Percentiles rank a stretch among this genome's conserved stretches.
Conservation (phyloP, 2,888 invertebrate genomes). For the Pomacea canaliculata region DNA sequence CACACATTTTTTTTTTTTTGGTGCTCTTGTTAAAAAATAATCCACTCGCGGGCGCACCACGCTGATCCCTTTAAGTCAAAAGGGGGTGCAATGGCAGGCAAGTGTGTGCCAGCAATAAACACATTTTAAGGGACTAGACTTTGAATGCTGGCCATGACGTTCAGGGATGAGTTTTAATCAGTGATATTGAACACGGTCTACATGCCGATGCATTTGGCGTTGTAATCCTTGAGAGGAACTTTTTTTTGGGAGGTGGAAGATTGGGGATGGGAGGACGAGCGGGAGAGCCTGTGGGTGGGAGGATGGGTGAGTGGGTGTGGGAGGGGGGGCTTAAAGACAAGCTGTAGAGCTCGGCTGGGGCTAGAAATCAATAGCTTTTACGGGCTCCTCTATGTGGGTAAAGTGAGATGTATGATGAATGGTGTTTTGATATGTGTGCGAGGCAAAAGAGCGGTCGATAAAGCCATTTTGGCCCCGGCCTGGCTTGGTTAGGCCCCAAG, state of each 20-base stretch:
- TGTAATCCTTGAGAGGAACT: constrained; percentile 2
- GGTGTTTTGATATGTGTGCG: constrained; percentile 19
- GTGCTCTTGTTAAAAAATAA: not conserved
- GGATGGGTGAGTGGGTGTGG: not conserved
- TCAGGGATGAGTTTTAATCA: constrained; percentile 7
- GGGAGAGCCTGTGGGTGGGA: not conserved
- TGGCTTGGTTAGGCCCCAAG: not conserved
- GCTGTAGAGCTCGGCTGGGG: too few relatives aligned
- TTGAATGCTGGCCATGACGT: too few relatives aligned
- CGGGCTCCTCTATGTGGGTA: constrained; percentile 1
- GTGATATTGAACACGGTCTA: constrained; percentile 10
- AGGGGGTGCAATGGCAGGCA: too few relatives aligned
- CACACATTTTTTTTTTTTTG: not conserved
- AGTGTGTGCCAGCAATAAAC: too few relatives aligned
- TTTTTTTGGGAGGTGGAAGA: not conserved
- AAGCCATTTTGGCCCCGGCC: not conserved
- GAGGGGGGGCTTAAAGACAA: not conserved
- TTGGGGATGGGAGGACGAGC: not conserved
- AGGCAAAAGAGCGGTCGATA: constrained; percentile 9
- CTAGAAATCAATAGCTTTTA: constrained; percentile 1
- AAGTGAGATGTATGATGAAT: constrained; percentile 20
- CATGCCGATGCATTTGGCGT: not conserved
- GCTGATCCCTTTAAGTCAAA: too few relatives aligned
- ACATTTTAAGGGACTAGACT: too few relatives aligned
- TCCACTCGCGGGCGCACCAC: not conserved